Conservation (phyloP, 2,797 vertebrate genomes). For the Phrynocephalus vlangalii region DNA sequence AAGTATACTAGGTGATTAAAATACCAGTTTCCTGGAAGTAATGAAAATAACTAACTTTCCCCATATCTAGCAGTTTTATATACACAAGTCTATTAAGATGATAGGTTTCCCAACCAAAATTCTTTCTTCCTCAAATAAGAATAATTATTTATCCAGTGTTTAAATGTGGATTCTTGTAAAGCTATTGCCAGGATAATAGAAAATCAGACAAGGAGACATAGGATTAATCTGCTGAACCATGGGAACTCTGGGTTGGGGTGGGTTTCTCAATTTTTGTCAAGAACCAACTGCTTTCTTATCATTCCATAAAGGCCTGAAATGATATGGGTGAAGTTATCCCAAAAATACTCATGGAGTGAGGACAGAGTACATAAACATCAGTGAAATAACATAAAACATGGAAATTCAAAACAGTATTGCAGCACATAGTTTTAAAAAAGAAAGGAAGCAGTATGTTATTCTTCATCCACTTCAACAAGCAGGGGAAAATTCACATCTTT, state of each 20-base stretch:
- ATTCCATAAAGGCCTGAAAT: background rate
- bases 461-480: no score
- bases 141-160: background rate
- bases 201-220: constrained; percentile 21
- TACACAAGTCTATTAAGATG: background rate
- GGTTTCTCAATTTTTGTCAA: background rate
- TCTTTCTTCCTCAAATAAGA: background rate
- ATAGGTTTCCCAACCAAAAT: background rate
- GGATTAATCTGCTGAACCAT: constrained; percentile 66
- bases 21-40: constrained; percentile 24
- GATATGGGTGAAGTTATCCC: background rate
- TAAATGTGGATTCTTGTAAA: background rate
- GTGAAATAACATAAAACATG: no score
- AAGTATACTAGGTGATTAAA: constrained; percentile 11
- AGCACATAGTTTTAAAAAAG: no score
- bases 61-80: background rate
- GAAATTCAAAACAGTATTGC: no score
- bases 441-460: no score
- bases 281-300: background rate
- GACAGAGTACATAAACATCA: no score
- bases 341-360: no score
- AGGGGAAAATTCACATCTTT: no score
- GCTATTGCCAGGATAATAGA: background rate
- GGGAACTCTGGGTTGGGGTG: constrained; percentile 42
- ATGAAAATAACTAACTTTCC: background rate